Percentiles rank a stretch among this genome's conserved stretches.
These are phyloP conservation scores for Tonatia bakeri DNA, from an alignment of 2,113 vertebrate species.

Conservation along the genomic window DNA sequence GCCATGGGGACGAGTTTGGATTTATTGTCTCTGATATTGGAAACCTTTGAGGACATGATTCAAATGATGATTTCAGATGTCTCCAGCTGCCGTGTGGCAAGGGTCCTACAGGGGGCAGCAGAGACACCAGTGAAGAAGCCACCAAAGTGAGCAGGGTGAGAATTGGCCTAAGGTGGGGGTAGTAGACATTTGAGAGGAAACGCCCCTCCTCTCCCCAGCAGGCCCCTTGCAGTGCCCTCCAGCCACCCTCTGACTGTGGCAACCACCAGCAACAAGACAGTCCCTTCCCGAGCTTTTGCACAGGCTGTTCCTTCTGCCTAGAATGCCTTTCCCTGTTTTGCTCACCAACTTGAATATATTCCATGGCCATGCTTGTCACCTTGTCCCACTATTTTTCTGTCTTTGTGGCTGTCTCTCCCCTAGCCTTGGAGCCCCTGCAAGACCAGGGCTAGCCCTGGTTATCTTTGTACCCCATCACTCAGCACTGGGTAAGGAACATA, in stretches of 20 bases:
- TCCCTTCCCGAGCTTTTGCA: not conserved
- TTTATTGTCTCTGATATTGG: not conserved
- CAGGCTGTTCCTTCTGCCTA: not conserved
- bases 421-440: not conserved
- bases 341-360: not conserved
- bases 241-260: not conserved
- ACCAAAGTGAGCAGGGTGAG: rapidly evolving
- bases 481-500: not conserved
- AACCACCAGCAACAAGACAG: not conserved
- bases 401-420: not conserved
- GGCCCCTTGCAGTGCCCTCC: not conserved
- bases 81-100: not conserved
- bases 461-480: not conserved
- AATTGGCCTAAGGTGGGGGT: no score
- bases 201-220: not conserved
- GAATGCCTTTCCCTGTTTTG: not conserved
- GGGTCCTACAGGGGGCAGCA: not conserved
- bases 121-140: not conserved
- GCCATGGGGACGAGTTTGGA: not conserved
- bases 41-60: not conserved
- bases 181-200: not conserved
- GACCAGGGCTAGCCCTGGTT: not conserved
- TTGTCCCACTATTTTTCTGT: not conserved
- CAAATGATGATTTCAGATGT: not conserved
- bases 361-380: not conserved